Evolutionary conservation across 2,888 invertebrate species (phyloP).

Genomic region (Anarsia innoxiella): DNA sequence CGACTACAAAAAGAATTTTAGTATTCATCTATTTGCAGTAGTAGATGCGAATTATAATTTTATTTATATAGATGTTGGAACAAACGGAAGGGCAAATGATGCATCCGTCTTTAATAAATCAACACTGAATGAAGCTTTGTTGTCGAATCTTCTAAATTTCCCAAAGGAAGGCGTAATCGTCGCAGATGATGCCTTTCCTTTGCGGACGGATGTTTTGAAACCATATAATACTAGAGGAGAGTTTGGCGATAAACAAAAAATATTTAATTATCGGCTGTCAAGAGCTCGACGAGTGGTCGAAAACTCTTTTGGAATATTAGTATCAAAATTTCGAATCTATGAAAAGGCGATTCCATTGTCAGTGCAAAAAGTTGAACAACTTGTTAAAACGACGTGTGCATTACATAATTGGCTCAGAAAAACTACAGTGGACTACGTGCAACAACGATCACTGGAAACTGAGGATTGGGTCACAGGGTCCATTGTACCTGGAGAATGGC

Average conservation of each 20-base stretch:
- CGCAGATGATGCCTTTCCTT: slow-evolving; percentile 23
- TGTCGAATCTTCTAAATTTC: no score
- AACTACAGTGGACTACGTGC: slow-evolving; percentile 13
- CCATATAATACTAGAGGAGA: slow-evolving; percentile 16
- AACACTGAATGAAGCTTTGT: slow-evolving; percentile 18
- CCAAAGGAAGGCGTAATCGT: slow-evolving; percentile 16
- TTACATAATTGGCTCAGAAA: slow-evolving; percentile 24
- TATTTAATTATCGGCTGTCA: slow-evolving; percentile 25
- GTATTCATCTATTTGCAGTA: slow-evolving; percentile 16
- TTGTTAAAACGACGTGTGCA: slow-evolving; percentile 21
- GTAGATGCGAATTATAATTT: slow-evolving; percentile 18
- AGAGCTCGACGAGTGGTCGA: slow-evolving; percentile 19
- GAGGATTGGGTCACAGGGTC: slow-evolving; percentile 12
- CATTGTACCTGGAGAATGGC: slow-evolving; percentile 14
- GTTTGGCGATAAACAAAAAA: slow-evolving; percentile 16
- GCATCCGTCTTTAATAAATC: no score
- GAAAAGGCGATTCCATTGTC: slow-evolving; percentile 14
- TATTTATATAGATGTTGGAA: slow-evolving; percentile 18
- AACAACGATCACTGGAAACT: slow-evolving; percentile 14
- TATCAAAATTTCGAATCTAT: slow-evolving; percentile 14
- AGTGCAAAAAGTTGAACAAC: no score
- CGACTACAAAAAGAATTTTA: slow-evolving; percentile 17
- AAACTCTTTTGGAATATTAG: slow-evolving; percentile 24
- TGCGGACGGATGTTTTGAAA: no score
- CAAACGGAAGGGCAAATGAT: slow-evolving; percentile 18